Evolutionary conservation across 2,888 invertebrate species (phyloP).

Genomic region (Lasiommata megera): DNA sequence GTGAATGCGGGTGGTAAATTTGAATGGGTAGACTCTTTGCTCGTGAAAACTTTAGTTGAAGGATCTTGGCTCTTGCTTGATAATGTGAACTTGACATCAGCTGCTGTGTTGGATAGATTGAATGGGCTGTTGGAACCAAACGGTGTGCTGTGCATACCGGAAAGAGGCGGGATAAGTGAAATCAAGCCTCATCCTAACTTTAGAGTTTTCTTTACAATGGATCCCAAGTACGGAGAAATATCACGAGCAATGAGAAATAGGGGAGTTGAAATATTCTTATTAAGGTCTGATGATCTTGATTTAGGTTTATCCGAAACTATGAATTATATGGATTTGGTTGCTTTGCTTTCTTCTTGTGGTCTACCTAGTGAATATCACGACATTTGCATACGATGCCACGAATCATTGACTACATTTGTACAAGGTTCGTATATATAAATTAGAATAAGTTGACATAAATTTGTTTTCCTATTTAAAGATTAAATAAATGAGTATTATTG

Average conservation of each 20-base stretch:
- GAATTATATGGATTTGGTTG: conserved; percentile 66
- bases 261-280: conserved; percentile 91
- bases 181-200: conserved; percentile 95
- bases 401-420: conserved; percentile 64
- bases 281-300: conserved; percentile 57
- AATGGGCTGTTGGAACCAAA: conserved; percentile 97
- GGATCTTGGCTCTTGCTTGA: conserved; percentile 93
- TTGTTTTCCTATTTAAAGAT: neutral
- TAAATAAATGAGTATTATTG: conserved; percentile 35
- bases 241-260: conserved; percentile 99
- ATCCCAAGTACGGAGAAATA: conserved; percentile 96
- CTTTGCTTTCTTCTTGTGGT: conserved; percentile 64
- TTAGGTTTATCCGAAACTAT: conserved; percentile 56
- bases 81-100: conserved; percentile 97
- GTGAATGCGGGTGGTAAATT: conserved; percentile 93
- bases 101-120: conserved; percentile 97
- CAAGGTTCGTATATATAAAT: conserved; percentile 53
- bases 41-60: conserved; percentile 91
- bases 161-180: conserved; percentile 91
- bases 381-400: conserved; percentile 60
- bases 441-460: neutral
- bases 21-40: conserved; percentile 94
- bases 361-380: conserved; percentile 59
- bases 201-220: conserved; percentile 96
- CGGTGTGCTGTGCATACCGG: conserved; percentile 93